A percentile compares a stretch with the other conserved stretches of the same genome.
phyloP scores from a whole-genome alignment of 2,113 vertebrate genomes.

The Leucoraja erinaceus region DNA sequence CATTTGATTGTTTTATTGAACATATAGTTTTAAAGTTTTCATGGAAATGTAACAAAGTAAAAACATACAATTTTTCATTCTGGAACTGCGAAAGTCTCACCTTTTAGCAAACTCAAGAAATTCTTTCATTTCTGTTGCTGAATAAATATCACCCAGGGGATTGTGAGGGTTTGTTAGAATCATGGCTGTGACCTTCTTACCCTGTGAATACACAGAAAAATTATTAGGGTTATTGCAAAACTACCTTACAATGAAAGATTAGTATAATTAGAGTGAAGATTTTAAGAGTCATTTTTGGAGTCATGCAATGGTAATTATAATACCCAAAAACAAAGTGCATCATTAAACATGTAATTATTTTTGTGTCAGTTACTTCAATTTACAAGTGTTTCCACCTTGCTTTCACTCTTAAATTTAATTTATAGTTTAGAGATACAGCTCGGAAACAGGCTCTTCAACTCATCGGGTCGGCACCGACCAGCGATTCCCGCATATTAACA shows the following conservation, averaged over 20 bases:
- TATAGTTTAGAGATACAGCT: no score
- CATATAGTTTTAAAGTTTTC: neutral
- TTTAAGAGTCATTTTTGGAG: neutral
- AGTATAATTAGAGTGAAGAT: neutral
- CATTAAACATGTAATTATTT: neutral
- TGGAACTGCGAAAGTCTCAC: slow-evolving; percentile 52
- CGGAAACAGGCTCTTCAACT: no score
- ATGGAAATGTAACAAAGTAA: neutral
- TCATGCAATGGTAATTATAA: neutral
- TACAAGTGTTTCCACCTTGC: neutral
- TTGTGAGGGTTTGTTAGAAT: slow-evolving; percentile 93
- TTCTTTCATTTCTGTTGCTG: slow-evolving; percentile 66
- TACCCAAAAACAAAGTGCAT: neutral
- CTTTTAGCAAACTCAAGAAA: slow-evolving; percentile 90
- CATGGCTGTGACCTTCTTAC: slow-evolving; percentile 69
- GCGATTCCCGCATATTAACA: no score
- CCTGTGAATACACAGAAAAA: slow-evolving; percentile 52
- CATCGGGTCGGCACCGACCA: no score
- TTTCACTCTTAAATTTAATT: neutral
- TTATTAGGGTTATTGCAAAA: neutral
- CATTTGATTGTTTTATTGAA: neutral
- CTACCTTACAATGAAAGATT: neutral
- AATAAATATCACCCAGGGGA: slow-evolving; percentile 85
- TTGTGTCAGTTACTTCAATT: neutral
- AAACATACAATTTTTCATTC: neutral